A percentile compares a stretch with the other conserved stretches of the same genome.
phyloP scores from a whole-genome alignment of 2,797 vertebrate genomes.

The Mormyrus hasselquistii region DNA sequence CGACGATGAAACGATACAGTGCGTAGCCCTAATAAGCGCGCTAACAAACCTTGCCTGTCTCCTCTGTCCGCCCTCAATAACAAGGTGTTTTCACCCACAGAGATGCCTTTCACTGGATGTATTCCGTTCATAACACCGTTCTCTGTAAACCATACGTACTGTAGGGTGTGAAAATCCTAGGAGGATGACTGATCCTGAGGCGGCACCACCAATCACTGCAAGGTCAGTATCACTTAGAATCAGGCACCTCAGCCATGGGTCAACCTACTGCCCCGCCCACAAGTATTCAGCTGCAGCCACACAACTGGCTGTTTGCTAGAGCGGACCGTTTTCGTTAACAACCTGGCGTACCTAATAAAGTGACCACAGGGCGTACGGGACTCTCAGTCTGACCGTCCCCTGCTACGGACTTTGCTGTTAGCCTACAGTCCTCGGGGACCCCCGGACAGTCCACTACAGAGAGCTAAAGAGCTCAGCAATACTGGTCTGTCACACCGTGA shows the following conservation, averaged over 20 bases:
- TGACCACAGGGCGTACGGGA: background rate
- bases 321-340: background rate
- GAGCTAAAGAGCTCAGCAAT: background rate
- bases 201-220: too few species aligned
- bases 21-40: background rate
- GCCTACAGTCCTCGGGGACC: background rate
- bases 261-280: background rate
- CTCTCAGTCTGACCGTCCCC: background rate
- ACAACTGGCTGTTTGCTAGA: background rate
- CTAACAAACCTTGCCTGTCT: background rate
- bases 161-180: background rate
- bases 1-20: too few species aligned
- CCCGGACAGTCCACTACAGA: background rate
- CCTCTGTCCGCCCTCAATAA: background rate
- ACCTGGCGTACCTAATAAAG: background rate
- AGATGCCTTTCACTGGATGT: background rate
- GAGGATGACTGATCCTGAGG: background rate
- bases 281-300: background rate
- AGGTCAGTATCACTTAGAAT: background rate
- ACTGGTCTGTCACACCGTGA: background rate
- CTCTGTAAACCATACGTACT: background rate
- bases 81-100: background rate
- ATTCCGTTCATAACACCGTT: background rate
- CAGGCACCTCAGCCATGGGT: background rate
- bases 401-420: background rate